Evolutionary conservation across 2,888 invertebrate species (phyloP).

Genomic region (Synanthedon vespiformis): DNA sequence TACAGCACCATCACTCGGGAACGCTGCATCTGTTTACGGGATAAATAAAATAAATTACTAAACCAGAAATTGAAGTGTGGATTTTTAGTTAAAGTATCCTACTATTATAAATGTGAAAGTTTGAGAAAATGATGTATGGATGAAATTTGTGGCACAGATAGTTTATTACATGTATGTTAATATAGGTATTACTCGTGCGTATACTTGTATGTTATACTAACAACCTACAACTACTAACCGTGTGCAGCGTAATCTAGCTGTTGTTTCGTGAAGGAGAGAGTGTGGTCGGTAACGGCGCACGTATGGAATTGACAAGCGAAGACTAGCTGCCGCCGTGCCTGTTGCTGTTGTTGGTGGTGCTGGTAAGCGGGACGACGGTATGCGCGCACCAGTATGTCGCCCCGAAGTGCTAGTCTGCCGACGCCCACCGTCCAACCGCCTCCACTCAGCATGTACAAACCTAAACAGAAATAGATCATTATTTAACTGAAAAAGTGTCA

Average conservation of each 20-base stretch:
- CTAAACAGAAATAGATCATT: constrained; percentile 25
- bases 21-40: constrained; percentile 75
- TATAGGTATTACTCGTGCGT: too few relatives aligned
- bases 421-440: constrained; percentile 75
- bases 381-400: constrained; percentile 92
- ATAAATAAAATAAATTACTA: neutral
- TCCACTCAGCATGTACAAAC: constrained; percentile 79
- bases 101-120: too few relatives aligned
- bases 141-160: too few relatives aligned
- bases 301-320: constrained; percentile 95
- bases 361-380: constrained; percentile 76
- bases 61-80: too few relatives aligned
- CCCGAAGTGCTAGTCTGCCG: constrained; percentile 77
- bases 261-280: constrained; percentile 85
- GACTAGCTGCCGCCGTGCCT: constrained; percentile 72
- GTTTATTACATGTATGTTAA: too few relatives aligned
- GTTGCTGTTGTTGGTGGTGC: constrained; percentile 14
- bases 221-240: constrained; percentile 59
- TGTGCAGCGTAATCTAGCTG: constrained; percentile 89
- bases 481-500: neutral
- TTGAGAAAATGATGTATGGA: too few relatives aligned
- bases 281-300: constrained; percentile 88
- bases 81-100: too few relatives aligned
- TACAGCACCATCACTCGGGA: constrained; percentile 87
- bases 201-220: too few relatives aligned